A percentile compares a stretch with the other conserved stretches of the same genome.
phyloP scores from a whole-genome alignment of 2,113 vertebrate genomes.

The Microcebus ravelobensis region DNA sequence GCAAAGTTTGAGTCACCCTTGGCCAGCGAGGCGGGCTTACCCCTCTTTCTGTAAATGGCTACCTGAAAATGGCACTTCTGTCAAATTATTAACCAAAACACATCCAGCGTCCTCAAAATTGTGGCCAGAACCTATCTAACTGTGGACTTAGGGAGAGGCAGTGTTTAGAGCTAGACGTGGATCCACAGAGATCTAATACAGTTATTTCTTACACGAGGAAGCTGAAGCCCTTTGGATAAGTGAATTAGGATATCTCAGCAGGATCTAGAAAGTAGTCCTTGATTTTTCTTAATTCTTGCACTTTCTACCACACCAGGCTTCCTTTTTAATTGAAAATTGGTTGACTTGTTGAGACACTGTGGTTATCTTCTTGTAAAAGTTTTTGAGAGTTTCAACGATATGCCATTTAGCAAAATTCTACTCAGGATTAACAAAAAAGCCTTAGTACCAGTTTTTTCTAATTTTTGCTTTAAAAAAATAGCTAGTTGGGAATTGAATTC shows the following conservation, averaged over 20 bases:
- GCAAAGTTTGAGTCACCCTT: conserved; percentile 48
- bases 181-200: not conserved
- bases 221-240: not conserved
- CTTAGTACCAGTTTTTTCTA: not conserved
- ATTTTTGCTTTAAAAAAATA: not conserved
- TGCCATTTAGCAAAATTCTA: not conserved
- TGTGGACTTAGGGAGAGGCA: not conserved
- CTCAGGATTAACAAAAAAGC: not conserved
- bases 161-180: not conserved
- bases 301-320: not conserved
- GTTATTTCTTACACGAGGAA: not conserved
- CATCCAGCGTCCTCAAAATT: not conserved
- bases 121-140: not conserved
- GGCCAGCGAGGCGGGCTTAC: not conserved
- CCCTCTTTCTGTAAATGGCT: not conserved
- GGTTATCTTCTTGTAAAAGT: conserved; percentile 3
- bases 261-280: not conserved
- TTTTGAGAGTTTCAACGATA: not conserved
- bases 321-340: not conserved
- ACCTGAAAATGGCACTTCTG: not conserved
- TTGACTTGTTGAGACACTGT: not conserved
- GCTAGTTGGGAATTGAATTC: not conserved
- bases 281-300: not conserved
- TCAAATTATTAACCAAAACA: conserved; percentile 18
- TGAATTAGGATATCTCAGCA: not conserved